Conservation (phyloP, 2,797 vertebrate species). For the Phalanger gymnotis region DNA sequence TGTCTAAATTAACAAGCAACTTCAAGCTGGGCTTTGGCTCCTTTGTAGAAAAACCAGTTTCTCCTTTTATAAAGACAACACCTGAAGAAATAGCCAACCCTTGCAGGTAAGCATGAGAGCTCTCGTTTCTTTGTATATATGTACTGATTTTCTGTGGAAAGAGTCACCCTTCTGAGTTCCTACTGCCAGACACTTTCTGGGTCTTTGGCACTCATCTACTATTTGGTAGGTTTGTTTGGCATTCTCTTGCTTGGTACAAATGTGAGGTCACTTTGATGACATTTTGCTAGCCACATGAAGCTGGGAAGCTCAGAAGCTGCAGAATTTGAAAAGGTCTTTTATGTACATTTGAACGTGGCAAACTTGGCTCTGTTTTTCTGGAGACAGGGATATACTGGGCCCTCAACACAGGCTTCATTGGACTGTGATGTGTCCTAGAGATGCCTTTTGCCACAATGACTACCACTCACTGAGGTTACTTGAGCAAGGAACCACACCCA, state of each 20-base stretch:
- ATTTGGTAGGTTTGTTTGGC: neutral
- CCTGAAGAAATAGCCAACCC: constrained; percentile 91
- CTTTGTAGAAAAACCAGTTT: constrained; percentile 98
- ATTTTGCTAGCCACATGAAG: neutral
- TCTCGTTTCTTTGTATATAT: neutral
- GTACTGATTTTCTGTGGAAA: constrained; percentile 45
- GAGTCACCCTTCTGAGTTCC: neutral
- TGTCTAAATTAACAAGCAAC: constrained; percentile 97
- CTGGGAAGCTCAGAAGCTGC: neutral
- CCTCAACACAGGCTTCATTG: neutral
- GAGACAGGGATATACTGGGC: neutral
- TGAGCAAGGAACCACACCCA: neutral
- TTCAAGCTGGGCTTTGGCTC: constrained; percentile 97
- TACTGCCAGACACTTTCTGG: neutral
- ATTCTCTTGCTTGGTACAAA: constrained; percentile 29
- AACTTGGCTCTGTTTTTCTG: constrained; percentile 3
- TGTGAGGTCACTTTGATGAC: neutral
- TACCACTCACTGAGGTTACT: neutral
- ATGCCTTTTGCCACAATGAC: constrained; percentile 20
- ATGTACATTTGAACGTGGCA: neutral
- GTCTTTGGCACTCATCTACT: neutral
- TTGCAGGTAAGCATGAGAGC: constrained; percentile 90
- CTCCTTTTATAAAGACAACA: constrained; percentile 95
- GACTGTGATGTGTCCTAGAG: neutral
- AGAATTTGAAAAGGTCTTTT: neutral